Percentiles rank a stretch among this genome's conserved stretches.
Evolutionary conservation across 1,140 invertebrate genomes (phyloP).

Genomic region (Matsumurasca onukii): DNA sequence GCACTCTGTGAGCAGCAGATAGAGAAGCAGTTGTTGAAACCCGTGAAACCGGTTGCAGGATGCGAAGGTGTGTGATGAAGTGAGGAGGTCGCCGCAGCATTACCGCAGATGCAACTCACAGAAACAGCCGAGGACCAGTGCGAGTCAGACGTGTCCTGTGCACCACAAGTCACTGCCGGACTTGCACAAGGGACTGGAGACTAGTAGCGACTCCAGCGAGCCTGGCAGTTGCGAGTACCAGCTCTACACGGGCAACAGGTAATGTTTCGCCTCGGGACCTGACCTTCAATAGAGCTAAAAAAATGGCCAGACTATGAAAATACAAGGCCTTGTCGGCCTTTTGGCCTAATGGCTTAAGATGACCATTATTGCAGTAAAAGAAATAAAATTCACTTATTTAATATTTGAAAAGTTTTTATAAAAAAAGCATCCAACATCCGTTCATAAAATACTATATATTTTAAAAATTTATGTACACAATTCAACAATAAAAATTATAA

Average conservation of each 20-base stretch:
- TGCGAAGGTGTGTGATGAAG: background rate
- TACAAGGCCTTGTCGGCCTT: no score
- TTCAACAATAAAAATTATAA: background rate
- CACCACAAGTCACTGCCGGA: conserved; percentile 85
- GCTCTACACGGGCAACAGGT: conserved; percentile 42
- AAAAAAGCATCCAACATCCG: no score
- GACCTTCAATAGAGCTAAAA: no score
- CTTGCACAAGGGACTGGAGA: conserved; percentile 57
- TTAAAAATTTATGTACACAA: background rate
- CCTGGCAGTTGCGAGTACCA: conserved; percentile 18
- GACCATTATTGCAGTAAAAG: no score
- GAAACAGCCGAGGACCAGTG: background rate
- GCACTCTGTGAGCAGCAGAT: no score
- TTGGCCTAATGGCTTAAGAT: no score
- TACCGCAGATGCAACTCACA: conserved; percentile 23
- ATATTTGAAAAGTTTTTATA: no score
- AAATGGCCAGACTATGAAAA: no score
- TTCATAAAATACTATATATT: no score
- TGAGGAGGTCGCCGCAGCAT: conserved; percentile 7
- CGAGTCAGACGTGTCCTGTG: conserved; percentile 37
- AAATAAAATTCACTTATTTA: no score
- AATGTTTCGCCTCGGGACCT: background rate
- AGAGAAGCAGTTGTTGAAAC: no score
- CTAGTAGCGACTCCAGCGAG: conserved; percentile 48
- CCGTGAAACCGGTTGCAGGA: no score